phyloP scores from a whole-genome alignment of 2,888 invertebrate genomes.

The Choristoneura rosaceana region DNA sequence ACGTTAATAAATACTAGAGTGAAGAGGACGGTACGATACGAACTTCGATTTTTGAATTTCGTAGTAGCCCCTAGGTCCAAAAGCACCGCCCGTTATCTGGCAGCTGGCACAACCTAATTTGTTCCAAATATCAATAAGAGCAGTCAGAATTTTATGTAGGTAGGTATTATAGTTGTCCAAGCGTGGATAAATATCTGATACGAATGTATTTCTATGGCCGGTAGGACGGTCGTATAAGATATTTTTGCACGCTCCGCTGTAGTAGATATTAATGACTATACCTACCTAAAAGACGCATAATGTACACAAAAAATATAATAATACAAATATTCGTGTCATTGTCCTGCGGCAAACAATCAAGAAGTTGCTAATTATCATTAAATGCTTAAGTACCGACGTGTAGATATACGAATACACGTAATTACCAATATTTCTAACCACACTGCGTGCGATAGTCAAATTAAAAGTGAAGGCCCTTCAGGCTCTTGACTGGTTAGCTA shows the following conservation, averaged over 20 bases:
- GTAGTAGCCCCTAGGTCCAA: neutral
- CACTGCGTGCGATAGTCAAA: slow-evolving; percentile 1
- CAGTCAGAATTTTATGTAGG: neutral
- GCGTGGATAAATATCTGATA: too few relatives aligned
- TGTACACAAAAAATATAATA: neutral
- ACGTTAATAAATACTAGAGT: too few relatives aligned
- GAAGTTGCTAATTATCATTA: neutral
- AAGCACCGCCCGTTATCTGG: slow-evolving; percentile 9
- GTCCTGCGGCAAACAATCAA: neutral
- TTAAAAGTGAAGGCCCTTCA: neutral
- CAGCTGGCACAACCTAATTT: neutral
- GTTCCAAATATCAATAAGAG: neutral
- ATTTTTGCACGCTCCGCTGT: too few relatives aligned
- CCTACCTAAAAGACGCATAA: neutral
- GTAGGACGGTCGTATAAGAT: too few relatives aligned
- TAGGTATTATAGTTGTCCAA: neutral
- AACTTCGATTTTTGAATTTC: too few relatives aligned
- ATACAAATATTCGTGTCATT: too few relatives aligned
- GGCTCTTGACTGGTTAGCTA: neutral
- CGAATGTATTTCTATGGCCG: too few relatives aligned
- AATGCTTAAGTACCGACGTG: neutral
- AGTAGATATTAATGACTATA: neutral
- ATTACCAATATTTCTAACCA: neutral
- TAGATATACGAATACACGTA: too few relatives aligned
- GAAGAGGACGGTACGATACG: too few relatives aligned